Conservation (phyloP, 2,888 invertebrate species). For the Serripes groenlandicus region DNA sequence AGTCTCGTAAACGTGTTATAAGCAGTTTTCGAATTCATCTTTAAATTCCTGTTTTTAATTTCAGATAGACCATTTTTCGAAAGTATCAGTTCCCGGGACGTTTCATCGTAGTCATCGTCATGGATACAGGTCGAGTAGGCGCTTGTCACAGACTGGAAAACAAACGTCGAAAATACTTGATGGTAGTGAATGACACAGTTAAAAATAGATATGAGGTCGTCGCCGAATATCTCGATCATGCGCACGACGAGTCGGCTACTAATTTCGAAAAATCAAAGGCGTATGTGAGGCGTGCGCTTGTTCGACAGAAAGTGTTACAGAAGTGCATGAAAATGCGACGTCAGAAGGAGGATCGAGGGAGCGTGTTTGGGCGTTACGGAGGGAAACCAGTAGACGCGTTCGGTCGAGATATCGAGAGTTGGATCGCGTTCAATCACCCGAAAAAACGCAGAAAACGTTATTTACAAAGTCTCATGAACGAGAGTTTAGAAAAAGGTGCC, state of each 20-base stretch:
- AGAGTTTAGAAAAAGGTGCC: constrained; percentile 71
- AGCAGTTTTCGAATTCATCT: no score
- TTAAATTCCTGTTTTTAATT: neutral
- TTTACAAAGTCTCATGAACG: constrained; percentile 66
- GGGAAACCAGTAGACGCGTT: constrained; percentile 75
- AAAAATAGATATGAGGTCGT: constrained; percentile 67
- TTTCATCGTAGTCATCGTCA: constrained; percentile 13
- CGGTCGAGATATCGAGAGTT: constrained; percentile 73
- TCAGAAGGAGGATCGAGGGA: constrained; percentile 34
- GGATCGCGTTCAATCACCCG: constrained; percentile 75
- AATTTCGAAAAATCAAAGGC: constrained; percentile 71
- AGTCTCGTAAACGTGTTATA: no score
- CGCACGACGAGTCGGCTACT: constrained; percentile 63
- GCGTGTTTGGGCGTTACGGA: constrained; percentile 70
- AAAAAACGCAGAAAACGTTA: constrained; percentile 69
- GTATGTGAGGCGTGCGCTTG: constrained; percentile 70
- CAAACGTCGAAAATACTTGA: constrained; percentile 74
- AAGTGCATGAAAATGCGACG: constrained; percentile 78
- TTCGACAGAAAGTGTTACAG: constrained; percentile 72
- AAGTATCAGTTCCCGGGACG: no score
- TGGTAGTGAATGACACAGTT: constrained; percentile 76
- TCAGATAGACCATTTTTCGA: neutral
- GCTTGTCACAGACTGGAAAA: constrained; percentile 73
- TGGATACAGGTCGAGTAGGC: constrained; percentile 76
- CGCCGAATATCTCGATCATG: constrained; percentile 67